A percentile compares a stretch with the other conserved stretches of the same genome.
Conservation (phyloP, 2,888 invertebrate species). For the Melangyna quadrimaculata region DNA sequence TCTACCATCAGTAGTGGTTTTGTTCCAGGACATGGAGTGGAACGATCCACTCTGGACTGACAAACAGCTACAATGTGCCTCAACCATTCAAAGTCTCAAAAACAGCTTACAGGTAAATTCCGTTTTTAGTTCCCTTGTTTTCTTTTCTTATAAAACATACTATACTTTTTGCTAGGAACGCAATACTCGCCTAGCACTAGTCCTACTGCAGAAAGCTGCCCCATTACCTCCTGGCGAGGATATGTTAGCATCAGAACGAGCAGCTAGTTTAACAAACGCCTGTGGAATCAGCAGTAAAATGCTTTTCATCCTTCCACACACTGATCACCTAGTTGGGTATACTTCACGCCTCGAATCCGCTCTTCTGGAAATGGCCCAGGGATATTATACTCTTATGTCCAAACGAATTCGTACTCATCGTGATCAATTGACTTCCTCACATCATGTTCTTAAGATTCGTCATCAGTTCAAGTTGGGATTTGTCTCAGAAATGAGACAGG, state of each 20-base stretch:
- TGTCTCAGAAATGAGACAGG: conserved; percentile 95
- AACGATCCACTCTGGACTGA: conserved; percentile 97
- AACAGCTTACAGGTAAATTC: conserved; percentile 79
- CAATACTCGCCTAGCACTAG: conserved; percentile 89
- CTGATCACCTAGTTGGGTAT: conserved; percentile 91
- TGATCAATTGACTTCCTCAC: conserved; percentile 94
- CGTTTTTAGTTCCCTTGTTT: too few species aligned
- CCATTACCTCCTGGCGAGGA: conserved; percentile 91
- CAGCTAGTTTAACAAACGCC: conserved; percentile 93
- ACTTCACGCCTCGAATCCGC: conserved; percentile 93
- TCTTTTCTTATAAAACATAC: conserved; percentile 65
- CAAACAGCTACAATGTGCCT: conserved; percentile 96
- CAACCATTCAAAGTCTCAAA: conserved; percentile 90
- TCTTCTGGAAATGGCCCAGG: conserved; percentile 95
- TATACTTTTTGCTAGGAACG: conserved; percentile 76
- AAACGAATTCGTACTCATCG: conserved; percentile 93
- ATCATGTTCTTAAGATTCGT: conserved; percentile 95
- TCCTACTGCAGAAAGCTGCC: conserved; percentile 93
- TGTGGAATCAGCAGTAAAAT: conserved; percentile 96
- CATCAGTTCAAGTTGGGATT: conserved; percentile 99
- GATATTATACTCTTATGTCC: conserved; percentile 94
- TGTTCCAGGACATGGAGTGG: conserved; percentile 99
- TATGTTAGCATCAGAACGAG: conserved; percentile 93
- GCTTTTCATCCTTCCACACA: conserved; percentile 94
- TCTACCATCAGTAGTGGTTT: conserved; percentile 95